Conservation (phyloP, 2,888 invertebrate species). For the Watsonalla cultraria region DNA sequence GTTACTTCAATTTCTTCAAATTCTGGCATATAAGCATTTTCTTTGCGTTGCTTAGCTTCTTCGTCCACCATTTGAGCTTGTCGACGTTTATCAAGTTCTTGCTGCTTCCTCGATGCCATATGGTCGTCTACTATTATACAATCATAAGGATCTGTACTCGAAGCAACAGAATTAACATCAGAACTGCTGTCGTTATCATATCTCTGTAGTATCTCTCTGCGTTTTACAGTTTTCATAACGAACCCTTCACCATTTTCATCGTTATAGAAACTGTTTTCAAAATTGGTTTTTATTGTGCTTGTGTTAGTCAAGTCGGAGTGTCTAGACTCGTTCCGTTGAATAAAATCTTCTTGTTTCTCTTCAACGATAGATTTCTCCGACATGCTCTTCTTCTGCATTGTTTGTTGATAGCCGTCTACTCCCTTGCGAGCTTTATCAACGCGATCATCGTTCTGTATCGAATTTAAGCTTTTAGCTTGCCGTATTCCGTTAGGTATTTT, state of each 20-base stretch:
- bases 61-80: conserved; percentile 57
- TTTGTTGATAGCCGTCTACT: conserved; percentile 47
- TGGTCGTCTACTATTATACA: conserved; percentile 93
- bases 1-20: conserved; percentile 74
- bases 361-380: conserved; percentile 67
- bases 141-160: conserved; percentile 86
- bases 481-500: conserved; percentile 64
- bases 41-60: conserved; percentile 63
- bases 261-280: conserved; percentile 83
- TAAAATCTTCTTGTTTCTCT: conserved; percentile 64
- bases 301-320: conserved; percentile 72
- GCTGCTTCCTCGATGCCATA: conserved; percentile 74
- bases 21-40: conserved; percentile 69
- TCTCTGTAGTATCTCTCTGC: conserved; percentile 85
- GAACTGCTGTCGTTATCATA: conserved; percentile 83
- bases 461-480: conserved; percentile 69
- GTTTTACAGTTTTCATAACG: conserved; percentile 84
- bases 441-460: conserved; percentile 65
- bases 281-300: conserved; percentile 74
- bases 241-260: conserved; percentile 82
- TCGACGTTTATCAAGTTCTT: conserved; percentile 68
- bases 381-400: conserved; percentile 61
- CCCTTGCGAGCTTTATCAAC: conserved; percentile 47
- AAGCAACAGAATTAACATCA: conserved; percentile 81
- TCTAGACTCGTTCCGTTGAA: conserved; percentile 63